Evolutionary conservation across 2,888 invertebrate genomes (phyloP).

Genomic region (Mythimna albipuncta): DNA sequence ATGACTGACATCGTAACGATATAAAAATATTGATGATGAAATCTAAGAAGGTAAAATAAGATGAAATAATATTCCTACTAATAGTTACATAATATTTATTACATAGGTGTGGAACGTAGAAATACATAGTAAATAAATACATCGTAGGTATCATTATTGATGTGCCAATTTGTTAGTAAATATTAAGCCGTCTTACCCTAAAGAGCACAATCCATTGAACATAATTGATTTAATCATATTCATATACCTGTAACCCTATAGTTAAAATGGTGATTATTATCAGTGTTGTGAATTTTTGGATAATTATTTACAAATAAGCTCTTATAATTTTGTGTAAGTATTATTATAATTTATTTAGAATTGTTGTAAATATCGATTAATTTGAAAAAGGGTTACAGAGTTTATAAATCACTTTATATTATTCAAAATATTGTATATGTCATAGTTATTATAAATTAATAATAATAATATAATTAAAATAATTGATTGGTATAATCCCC

Average conservation of each 20-base stretch:
- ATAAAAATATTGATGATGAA: conserved; percentile 60
- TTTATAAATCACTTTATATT: conserved; percentile 61
- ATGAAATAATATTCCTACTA: conserved; percentile 76
- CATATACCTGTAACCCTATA: conserved; percentile 70
- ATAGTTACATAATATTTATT: conserved; percentile 66
- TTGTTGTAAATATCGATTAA: conserved; percentile 67
- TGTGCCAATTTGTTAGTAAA: conserved; percentile 76
- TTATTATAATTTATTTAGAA: conserved; percentile 58
- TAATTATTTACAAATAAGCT: conserved; percentile 61
- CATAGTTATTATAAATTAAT: conserved; percentile 58
- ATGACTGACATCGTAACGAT: conserved; percentile 68
- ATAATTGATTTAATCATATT: conserved; percentile 64
- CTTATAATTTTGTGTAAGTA: conserved; percentile 61
- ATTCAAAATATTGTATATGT: conserved; percentile 53
- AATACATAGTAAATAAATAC: conserved; percentile 61
- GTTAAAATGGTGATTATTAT: conserved; percentile 70
- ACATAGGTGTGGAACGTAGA: conserved; percentile 74
- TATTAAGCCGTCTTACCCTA: conserved; percentile 65
- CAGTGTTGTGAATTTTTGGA: conserved; percentile 80
- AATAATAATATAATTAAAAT: conserved; percentile 43
- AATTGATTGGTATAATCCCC: conserved; percentile 71
- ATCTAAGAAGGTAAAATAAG: conserved; percentile 57
- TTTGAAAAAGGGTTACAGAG: conserved; percentile 68
- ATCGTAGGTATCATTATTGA: conserved; percentile 69
- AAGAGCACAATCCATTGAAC: conserved; percentile 69